Evolutionary conservation across 2,113 vertebrate genomes (phyloP).

Genomic region (Oceanodroma tethys): DNA sequence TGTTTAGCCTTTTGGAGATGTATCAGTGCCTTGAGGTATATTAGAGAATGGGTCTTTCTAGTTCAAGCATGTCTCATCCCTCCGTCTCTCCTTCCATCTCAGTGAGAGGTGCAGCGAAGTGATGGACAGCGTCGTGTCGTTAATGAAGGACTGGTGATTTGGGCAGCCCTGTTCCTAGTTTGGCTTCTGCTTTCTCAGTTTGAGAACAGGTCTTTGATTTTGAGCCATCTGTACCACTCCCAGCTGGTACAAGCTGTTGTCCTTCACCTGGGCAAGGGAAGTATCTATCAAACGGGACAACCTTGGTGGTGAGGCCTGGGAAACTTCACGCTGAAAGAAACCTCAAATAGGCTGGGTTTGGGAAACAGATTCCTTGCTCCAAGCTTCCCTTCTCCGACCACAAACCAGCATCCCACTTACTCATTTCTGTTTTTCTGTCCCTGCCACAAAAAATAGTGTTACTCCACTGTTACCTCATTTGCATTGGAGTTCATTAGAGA

Average conservation of each 20-base stretch:
- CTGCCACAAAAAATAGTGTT: too few species aligned
- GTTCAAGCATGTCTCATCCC: neutral
- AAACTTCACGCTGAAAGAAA: neutral
- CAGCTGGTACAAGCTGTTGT: neutral
- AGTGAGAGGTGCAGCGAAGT: fast-evolving
- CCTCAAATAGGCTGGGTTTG: neutral
- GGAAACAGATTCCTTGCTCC: neutral
- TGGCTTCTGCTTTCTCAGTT: neutral
- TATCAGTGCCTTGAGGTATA: fast-evolving
- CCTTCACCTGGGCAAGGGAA: neutral
- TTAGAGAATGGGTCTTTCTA: fast-evolving
- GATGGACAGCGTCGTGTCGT: too few species aligned
- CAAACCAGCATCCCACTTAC: neutral
- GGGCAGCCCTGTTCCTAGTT: neutral
- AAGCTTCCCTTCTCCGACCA: neutral
- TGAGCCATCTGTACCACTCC: neutral
- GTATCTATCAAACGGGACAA: too few species aligned
- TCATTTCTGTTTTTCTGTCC: neutral
- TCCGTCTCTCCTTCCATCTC: neutral
- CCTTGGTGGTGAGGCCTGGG: neutral
- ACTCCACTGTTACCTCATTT: neutral
- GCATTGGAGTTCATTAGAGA: fast-evolving
- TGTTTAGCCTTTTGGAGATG: neutral
- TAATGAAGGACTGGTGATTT: too few species aligned
- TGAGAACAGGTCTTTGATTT: neutral